Conservation (phyloP, 2,113 vertebrate species). For the Chloropsis hardwickii region DNA sequence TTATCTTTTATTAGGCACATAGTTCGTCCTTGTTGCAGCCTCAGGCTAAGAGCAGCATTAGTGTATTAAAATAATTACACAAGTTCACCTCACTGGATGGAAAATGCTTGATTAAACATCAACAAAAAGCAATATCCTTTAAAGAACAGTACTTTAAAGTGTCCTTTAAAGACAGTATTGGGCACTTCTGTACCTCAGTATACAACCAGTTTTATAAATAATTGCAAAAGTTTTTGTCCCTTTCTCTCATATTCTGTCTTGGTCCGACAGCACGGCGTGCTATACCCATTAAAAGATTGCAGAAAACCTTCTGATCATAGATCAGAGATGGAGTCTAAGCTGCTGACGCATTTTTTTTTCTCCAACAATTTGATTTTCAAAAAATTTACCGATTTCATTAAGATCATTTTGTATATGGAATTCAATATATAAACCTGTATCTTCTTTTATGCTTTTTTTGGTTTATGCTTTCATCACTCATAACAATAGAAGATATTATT, state of each 20-base stretch:
- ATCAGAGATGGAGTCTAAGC: background rate
- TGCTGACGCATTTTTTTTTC: background rate
- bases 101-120: background rate
- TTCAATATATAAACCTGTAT: background rate
- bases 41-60: background rate
- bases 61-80: background rate
- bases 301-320: background rate
- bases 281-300: background rate
- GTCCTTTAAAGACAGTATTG: background rate
- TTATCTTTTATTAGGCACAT: background rate
- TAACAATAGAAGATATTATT: background rate
- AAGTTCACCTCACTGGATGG: background rate
- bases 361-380: background rate
- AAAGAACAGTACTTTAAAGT: background rate
- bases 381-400: background rate
- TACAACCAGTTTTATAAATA: background rate
- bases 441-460: background rate
- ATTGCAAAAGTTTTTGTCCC: background rate
- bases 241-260: background rate
- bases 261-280: background rate
- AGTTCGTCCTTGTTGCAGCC: background rate
- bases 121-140: background rate
- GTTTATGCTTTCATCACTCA: background rate
- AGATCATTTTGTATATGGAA: background rate
- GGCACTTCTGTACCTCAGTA: background rate